Evolutionary conservation across 2,888 invertebrate genomes (phyloP).

Genomic region (Lycocerus yunnanus): DNA sequence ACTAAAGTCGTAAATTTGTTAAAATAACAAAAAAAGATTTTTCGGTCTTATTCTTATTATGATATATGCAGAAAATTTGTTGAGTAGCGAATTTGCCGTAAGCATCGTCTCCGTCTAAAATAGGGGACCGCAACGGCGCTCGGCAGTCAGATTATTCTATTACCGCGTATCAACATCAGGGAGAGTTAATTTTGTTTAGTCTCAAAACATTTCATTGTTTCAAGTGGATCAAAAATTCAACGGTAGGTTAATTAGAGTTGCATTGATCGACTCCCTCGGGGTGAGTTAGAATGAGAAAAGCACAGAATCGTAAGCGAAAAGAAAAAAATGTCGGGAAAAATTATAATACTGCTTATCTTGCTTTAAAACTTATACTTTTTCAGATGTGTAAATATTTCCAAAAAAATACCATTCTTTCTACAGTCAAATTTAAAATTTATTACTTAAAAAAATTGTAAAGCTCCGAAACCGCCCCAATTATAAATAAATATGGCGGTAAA

Average conservation of each 20-base stretch:
- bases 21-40: conserved; percentile 8
- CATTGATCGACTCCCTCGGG: conserved; percentile 56
- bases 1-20: conserved; percentile 3
- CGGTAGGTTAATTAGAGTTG: conserved; percentile 66
- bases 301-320: not conserved
- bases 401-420: not conserved
- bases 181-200: conserved; percentile 67
- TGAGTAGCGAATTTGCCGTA: conserved; percentile 10
- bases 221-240: conserved; percentile 70
- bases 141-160: conserved; percentile 70
- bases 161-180: conserved; percentile 70
- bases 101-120: conserved; percentile 19
- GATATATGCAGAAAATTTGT: not conserved
- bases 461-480: no score
- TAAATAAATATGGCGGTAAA: no score
- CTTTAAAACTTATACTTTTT: not conserved
- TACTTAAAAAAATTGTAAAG: not conserved
- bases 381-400: not conserved
- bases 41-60: not conserved
- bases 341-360: not conserved
- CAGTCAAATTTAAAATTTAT: not conserved
- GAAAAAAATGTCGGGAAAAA: not conserved
- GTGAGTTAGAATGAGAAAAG: conserved; percentile 26
- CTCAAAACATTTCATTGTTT: conserved; percentile 71
- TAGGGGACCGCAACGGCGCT: conserved; percentile 33